These are phyloP conservation scores for Paraplagusia blochii DNA, from an alignment of 2,113 vertebrate genomes.

Conservation along the genomic window DNA sequence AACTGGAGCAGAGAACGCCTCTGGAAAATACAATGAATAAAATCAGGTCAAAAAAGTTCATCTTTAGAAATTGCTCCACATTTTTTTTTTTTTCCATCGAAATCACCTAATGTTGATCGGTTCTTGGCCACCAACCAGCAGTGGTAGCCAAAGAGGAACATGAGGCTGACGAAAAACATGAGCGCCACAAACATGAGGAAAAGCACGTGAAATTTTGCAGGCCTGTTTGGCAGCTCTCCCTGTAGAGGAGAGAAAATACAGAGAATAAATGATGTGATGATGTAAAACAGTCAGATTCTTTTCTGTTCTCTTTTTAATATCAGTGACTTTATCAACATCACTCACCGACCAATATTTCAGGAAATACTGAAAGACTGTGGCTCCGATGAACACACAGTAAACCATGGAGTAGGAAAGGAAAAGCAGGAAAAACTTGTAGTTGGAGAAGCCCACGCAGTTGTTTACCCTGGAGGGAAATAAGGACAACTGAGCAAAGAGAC, in stretches of 20 bases:
- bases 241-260: constrained; percentile 58
- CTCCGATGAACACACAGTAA: constrained; percentile 91
- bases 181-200: constrained; percentile 96
- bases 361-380: constrained; percentile 95
- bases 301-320: not conserved
- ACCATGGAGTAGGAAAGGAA: constrained; percentile 95
- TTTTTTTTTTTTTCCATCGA: not conserved
- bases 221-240: constrained; percentile 85
- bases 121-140: constrained; percentile 95
- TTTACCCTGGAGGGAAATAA: constrained; percentile 86
- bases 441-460: constrained; percentile 98
- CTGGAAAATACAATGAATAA: constrained; percentile 60
- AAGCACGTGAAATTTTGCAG: constrained; percentile 93
- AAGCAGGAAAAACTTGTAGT: constrained; percentile 98
- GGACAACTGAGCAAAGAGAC: constrained; percentile 3
- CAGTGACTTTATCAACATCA: constrained; percentile 35
- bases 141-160: constrained; percentile 96
- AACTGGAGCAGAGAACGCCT: constrained; percentile 93
- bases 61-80: constrained; percentile 10
- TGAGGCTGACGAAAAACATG: constrained; percentile 97
- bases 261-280: not conserved
- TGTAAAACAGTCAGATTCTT: not conserved
- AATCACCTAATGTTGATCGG: constrained; percentile 92
- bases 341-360: constrained; percentile 97
- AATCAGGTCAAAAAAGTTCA: not conserved